phyloP scores from a whole-genome alignment of 2,113 vertebrate genomes.

The Plotosus lineatus region DNA sequence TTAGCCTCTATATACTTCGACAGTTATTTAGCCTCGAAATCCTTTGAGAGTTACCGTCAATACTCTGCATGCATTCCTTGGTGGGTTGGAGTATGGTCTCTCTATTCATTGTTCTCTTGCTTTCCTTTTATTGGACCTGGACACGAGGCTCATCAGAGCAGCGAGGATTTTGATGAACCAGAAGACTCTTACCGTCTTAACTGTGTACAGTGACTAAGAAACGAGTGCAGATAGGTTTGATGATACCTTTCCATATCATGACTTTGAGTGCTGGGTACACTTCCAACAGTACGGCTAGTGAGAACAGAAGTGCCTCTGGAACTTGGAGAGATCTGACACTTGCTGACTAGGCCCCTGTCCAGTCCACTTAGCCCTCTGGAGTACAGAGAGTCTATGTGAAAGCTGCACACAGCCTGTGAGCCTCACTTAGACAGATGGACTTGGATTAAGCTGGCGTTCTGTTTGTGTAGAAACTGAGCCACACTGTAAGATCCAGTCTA shows the following conservation, averaged over 20 bases:
- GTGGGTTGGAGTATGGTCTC: slow-evolving; percentile 41
- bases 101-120: slow-evolving; percentile 48
- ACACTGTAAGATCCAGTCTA: not conserved
- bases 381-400: slow-evolving; percentile 30
- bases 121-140: slow-evolving; percentile 9
- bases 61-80: slow-evolving; percentile 51
- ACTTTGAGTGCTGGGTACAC: slow-evolving; percentile 21
- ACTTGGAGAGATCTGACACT: slow-evolving; percentile 41
- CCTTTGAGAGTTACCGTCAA: slow-evolving; percentile 53
- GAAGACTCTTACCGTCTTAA: not conserved
- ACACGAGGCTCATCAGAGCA: not conserved
- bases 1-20: slow-evolving; percentile 52
- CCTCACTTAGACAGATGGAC: slow-evolving; percentile 41
- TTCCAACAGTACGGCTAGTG: slow-evolving; percentile 30
- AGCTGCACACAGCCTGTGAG: slow-evolving; percentile 33
- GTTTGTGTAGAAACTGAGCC: slow-evolving; percentile 21
- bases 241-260: slow-evolving; percentile 40
- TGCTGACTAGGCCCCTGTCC: slow-evolving; percentile 50
- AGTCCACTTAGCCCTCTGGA: slow-evolving; percentile 36
- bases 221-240: slow-evolving; percentile 3
- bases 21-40: slow-evolving; percentile 47
- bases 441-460: slow-evolving; percentile 29
- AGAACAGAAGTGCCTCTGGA: slow-evolving; percentile 44
- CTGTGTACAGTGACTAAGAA: slow-evolving; percentile 24
- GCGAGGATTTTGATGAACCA: slow-evolving; percentile 26